Evolutionary conservation across 2,797 vertebrate species (phyloP), one percentile per base, ranked within the genome.

Genomic region (Alca torda): DNA sequence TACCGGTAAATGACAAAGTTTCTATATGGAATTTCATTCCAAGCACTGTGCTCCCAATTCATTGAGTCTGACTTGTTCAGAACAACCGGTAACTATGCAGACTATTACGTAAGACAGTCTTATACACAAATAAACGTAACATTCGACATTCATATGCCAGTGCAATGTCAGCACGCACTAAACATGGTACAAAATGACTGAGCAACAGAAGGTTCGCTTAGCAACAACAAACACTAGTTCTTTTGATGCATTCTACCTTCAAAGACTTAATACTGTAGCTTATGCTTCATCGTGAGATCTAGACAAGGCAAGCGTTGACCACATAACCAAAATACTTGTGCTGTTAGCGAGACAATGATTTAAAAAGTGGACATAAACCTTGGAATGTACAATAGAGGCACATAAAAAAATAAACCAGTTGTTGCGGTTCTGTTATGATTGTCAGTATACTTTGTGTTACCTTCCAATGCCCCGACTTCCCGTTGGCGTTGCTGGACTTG

Each of bases 1-100:
- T 80, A 56, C 25, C 81, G 69, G 93, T 88, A 97, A 93, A 81
- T 83, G 65, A 94, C 88, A 82, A 84, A 89, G 92, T 65, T 90
- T 53, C 85, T 80, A 54, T 5, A 23, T 8, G 26, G 78, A 60
- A 78, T 65, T 88, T 83, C 28, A 68, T 50, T 57, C 59, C 54
- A 87, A 91, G 78, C 67, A 87, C 51, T 82, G 4, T 24, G 26
- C 15, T 96, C 64, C 56, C 26, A 24, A 56, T 82, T 85, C 63
- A 85, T 37, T 43, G 37, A 68, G 51, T 56, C 68, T 80, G 56
- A 83, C 57, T 83, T 53, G 78, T 39, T 95, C 81, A 94, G 91
- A 92, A 89, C n/a, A 65, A 89, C 17, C 59, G 56, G 41, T 65
- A 50, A 30, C 57, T 83, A 65, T 3, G 26, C 53, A 92, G 37